These are phyloP conservation scores for Sipha flava DNA, from an alignment of 1,140 invertebrate genomes.

Conservation along the genomic window DNA sequence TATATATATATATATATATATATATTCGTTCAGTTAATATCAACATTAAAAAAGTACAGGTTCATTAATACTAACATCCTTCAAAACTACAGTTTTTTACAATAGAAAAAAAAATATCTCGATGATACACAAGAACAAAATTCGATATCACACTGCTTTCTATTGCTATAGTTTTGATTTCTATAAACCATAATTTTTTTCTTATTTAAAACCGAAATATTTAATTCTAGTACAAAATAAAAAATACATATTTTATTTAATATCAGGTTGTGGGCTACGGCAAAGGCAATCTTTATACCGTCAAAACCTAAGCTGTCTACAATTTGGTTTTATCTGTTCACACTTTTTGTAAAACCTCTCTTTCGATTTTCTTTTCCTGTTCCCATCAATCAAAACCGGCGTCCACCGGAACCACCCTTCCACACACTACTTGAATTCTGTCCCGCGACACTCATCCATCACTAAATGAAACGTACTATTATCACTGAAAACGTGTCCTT, in stretches of 20 bases:
- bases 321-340: not conserved
- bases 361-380: not conserved
- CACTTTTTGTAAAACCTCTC: not conserved
- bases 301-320: not conserved
- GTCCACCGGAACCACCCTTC: not conserved
- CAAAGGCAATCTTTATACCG: not conserved
- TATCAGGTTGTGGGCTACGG: not conserved
- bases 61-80: too few species aligned
- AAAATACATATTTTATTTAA: not conserved
- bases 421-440: not conserved
- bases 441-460: constrained; percentile 10
- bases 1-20: too few species aligned
- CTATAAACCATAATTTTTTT: too few species aligned
- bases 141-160: too few species aligned
- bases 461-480: constrained; percentile 12
- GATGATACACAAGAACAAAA: too few species aligned
- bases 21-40: too few species aligned
- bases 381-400: constrained; percentile 9
- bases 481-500: not conserved
- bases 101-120: too few species aligned
- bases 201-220: too few species aligned
- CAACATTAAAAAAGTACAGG: too few species aligned
- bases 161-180: too few species aligned
- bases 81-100: too few species aligned
- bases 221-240: not conserved